Evolutionary conservation across 2,888 invertebrate species (phyloP), one percentile per base, ranked within the genome.

Genomic region (Erannis defoliaria): DNA sequence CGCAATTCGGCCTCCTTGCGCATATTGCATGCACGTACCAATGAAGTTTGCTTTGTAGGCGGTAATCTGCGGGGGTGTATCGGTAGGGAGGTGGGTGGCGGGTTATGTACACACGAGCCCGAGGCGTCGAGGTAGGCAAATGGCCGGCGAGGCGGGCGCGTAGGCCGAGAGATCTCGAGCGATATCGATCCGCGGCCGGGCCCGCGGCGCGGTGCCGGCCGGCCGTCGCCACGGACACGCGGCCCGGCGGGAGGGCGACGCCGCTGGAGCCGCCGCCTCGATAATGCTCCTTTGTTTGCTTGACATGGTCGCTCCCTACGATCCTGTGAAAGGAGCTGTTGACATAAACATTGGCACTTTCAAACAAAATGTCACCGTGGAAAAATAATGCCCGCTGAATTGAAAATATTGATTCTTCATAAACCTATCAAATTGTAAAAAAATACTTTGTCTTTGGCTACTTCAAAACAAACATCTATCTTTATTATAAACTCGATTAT

Each of bases 31-130:
- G 87, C 92, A 93, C 92, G 91, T 92, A 89, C 90, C 92, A 89
- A 91, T 90, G 92, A 91, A 92, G 91, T 91, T 92, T 91, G 92
- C 92, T 92, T 90, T 91, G 92, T 92, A 90, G 92, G 91, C 91
- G 90, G 92, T 91, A 92, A 92, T 92, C 92, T 91, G 86, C 82
- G 88, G 89, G 90, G 91, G 90, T 85, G 87, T 88, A 88, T 89
- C 84, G 86, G 77, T 68, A 51, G 88, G 89, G 89, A 77, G 89
- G 86, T 82, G 86, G 89, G 89, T 82, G 90, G 88, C 80, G 87
- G 90, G 89, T 88, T 91, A 89, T 91, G 90, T 90, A 91, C 91
- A 92, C 89, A 90, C 90, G 89, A 86, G 90, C 90, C 89, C 77
- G 90, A 92, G 91, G 91, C 92, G 89, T 88, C 89, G 90, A 91